phyloP scores from a whole-genome alignment of 2,797 vertebrate species.

The Margarornis squamiger region DNA sequence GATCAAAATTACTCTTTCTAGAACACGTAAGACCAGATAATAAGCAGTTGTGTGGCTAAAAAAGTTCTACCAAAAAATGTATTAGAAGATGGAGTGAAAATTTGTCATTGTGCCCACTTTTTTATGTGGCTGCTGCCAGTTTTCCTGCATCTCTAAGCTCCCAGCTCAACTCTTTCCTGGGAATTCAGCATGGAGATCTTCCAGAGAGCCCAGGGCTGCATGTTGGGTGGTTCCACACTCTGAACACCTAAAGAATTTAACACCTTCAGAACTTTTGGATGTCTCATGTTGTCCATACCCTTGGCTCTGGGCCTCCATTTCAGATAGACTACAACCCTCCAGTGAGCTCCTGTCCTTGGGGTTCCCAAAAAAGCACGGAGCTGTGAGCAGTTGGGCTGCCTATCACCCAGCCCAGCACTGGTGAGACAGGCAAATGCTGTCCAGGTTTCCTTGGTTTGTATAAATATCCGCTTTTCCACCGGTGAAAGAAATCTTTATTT shows the following conservation, averaged over 20 bases:
- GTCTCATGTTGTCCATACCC: rapidly evolving
- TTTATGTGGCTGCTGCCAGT: not conserved
- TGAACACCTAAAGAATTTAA: not conserved
- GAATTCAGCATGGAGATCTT: not conserved
- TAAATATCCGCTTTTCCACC: not conserved
- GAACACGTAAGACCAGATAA: rapidly evolving
- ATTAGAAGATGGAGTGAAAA: not conserved
- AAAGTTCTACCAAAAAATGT: not conserved
- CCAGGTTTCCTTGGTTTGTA: not conserved
- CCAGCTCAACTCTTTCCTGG: not conserved
- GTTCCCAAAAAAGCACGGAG: not conserved
- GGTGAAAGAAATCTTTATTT: not conserved
- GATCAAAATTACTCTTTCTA: not conserved
- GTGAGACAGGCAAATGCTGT: not conserved
- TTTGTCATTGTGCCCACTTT: not conserved
- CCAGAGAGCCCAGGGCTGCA: not conserved
- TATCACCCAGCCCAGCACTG: not conserved
- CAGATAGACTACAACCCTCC: not conserved
- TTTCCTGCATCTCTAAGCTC: not conserved
- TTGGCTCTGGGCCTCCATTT: not conserved
- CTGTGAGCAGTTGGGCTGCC: not conserved
- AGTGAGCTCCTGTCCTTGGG: rapidly evolving
- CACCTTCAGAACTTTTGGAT: rapidly evolving
- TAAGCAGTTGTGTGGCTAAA: not conserved
- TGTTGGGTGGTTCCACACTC: rapidly evolving